Conservation (phyloP, 2,113 vertebrate genomes). For the Picathartes gymnocephalus region DNA sequence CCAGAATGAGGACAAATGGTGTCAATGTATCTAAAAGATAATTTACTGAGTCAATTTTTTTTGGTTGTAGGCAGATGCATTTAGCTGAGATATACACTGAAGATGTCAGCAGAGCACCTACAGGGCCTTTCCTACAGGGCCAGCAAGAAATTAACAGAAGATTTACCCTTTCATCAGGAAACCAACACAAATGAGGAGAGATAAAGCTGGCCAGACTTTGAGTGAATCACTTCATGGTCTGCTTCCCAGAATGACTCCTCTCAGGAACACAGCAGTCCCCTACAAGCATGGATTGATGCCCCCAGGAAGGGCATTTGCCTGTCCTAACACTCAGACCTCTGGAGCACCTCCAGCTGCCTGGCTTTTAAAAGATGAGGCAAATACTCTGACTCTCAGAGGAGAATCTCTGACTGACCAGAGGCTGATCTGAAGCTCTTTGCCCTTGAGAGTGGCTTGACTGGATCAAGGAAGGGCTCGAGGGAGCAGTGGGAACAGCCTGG, state of each 20-base stretch:
- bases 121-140: neutral
- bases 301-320: neutral
- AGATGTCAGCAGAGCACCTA: neutral
- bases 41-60: neutral
- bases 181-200: neutral
- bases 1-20: neutral
- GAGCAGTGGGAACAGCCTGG: neutral
- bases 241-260: neutral
- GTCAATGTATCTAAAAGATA: neutral
- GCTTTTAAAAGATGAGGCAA: neutral
- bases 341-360: neutral
- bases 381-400: neutral
- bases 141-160: neutral
- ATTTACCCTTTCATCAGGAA: neutral
- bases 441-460: neutral
- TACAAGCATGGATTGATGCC: neutral
- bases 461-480: neutral
- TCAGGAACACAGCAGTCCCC: neutral
- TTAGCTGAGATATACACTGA: neutral
- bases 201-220: neutral
- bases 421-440: neutral
- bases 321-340: neutral
- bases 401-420: neutral
- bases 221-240: neutral
- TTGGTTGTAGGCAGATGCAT: neutral